These are phyloP conservation scores for Scrobipalpa atriplicella DNA, from an alignment of 2,888 invertebrate species.

Conservation along the genomic window DNA sequence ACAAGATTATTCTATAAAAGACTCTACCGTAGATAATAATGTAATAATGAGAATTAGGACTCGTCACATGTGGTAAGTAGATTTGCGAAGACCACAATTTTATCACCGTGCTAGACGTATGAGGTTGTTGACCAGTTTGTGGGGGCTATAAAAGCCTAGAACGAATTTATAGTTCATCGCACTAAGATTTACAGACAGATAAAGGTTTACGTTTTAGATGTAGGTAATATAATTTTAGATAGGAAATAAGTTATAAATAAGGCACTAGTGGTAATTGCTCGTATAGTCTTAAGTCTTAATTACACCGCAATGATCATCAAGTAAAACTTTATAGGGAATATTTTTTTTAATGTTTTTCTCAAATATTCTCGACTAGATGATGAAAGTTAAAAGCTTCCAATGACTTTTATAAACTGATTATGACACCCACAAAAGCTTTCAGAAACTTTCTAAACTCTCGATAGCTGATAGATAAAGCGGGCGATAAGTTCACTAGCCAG, in stretches of 20 bases:
- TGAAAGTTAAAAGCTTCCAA: neutral
- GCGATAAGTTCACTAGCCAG: neutral
- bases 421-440: neutral
- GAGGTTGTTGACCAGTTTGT: conserved; percentile 19
- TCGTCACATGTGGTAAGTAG: conserved; percentile 7
- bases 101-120: conserved; percentile 1
- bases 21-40: neutral
- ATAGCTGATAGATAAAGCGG: conserved; percentile 15
- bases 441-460: conserved; percentile 4
- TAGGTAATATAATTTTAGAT: neutral
- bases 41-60: neutral
- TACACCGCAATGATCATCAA: neutral
- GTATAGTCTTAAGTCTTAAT: neutral
- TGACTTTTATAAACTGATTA: neutral
- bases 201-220: neutral
- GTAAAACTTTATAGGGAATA: neutral
- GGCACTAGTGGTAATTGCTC: neutral
- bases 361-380: neutral
- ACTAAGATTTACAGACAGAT: neutral
- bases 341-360: no score
- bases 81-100: conserved; percentile 16
- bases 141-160: conserved; percentile 12
- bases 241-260: neutral
- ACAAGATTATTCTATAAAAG: neutral
- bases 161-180: conserved; percentile 8